A percentile compares a stretch with the other conserved stretches of the same genome.
phyloP scores from a whole-genome alignment of 92 coral and sea anemone species.

The Actinostola sp. region DNA sequence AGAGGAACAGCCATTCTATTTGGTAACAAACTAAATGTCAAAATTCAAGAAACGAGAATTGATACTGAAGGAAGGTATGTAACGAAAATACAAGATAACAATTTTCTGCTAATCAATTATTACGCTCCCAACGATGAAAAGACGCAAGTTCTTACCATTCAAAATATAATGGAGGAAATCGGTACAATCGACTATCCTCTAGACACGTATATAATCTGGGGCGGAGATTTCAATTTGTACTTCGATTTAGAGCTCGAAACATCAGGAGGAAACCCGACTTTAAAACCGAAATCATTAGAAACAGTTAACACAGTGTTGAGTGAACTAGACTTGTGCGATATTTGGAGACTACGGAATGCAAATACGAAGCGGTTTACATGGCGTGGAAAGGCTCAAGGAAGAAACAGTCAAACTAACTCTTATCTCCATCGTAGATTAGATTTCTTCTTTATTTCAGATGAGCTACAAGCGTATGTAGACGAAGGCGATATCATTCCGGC shows the following conservation, averaged over 20 bases:
- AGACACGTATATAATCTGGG: neutral
- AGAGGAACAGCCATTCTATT: no score
- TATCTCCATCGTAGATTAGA: neutral
- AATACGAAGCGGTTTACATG: slow-evolving; percentile 7
- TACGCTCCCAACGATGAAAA: no score
- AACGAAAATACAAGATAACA: no score
- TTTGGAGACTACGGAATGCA: slow-evolving; percentile 28
- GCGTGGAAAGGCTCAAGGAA: slow-evolving; percentile 21
- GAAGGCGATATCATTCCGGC: slow-evolving; percentile 18
- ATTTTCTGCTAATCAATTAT: no score
- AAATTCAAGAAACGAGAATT: no score
- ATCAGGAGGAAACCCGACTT: slow-evolving; percentile 11
- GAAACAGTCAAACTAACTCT: neutral
- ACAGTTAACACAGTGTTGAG: slow-evolving; percentile 7
- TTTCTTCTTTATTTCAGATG: no score
- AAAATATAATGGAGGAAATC: neutral
- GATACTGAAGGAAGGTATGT: no score
- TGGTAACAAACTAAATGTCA: no score
- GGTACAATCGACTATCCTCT: neutral
- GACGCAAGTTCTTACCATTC: no score
- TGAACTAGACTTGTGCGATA: slow-evolving; percentile 10
- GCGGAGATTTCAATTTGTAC: neutral
- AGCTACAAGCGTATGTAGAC: slow-evolving; percentile 7
- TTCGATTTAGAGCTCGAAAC: slow-evolving; percentile 13
- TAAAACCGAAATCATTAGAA: slow-evolving; percentile 15